These are phyloP conservation scores for Athetis lepigone DNA, from an alignment of 2,888 invertebrate species.

Conservation along the genomic window DNA sequence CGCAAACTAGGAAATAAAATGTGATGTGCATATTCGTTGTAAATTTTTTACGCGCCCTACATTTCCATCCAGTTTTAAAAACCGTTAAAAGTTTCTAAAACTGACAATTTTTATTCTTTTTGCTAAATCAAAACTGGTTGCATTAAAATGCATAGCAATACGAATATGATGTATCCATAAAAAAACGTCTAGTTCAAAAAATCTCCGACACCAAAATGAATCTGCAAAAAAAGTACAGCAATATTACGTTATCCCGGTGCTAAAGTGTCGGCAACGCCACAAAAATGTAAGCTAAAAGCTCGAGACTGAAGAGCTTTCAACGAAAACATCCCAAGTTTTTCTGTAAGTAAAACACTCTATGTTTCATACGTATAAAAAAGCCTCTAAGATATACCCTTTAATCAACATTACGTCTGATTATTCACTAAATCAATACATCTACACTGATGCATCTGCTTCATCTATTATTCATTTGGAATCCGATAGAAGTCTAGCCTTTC, in stretches of 20 bases:
- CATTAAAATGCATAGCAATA: no score
- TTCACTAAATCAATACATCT: constrained; percentile 44
- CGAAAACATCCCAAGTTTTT: constrained; percentile 25
- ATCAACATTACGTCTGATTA: constrained; percentile 23
- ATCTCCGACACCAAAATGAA: background rate
- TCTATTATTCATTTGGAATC: constrained; percentile 53
- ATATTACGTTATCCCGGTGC: background rate
- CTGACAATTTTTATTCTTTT: no score
- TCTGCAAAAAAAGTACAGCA: background rate
- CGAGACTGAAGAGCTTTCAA: constrained; percentile 16
- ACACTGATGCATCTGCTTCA: constrained; percentile 38
- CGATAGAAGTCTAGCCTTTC: constrained; percentile 43
- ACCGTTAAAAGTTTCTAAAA: no score
- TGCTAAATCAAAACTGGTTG: no score
- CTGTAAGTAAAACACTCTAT: constrained; percentile 12
- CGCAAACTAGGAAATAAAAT: no score
- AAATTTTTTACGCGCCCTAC: no score
- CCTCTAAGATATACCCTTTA: constrained; percentile 28
- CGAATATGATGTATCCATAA: no score
- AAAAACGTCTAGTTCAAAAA: background rate
- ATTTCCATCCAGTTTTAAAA: no score
- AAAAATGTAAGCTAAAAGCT: constrained; percentile 19
- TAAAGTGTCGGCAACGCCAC: background rate
- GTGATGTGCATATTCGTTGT: no score
- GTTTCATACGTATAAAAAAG: constrained; percentile 4